Conservation (phyloP, 2,113 vertebrate species). For the Oreochromis aureus region DNA sequence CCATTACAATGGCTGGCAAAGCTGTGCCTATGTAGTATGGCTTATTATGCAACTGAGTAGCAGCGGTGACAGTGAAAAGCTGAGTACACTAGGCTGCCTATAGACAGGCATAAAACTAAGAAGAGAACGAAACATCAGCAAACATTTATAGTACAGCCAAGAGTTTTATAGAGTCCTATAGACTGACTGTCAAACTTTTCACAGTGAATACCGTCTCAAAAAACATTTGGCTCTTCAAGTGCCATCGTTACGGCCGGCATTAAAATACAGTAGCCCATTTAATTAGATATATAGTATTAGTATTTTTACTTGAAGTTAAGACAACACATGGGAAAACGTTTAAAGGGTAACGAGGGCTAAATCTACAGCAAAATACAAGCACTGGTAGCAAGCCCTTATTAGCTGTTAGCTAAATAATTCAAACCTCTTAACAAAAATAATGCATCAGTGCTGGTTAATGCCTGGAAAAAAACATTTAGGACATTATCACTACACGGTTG, state of each 20-base stretch:
- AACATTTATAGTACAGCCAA: neutral
- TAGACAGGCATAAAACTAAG: neutral
- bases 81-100: neutral
- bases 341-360: neutral
- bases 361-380: neutral
- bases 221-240: neutral
- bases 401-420: neutral
- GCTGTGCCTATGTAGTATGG: neutral
- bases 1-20: slow-evolving; percentile 39
- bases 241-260: neutral
- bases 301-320: neutral
- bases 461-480: neutral
- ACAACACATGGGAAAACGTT: neutral
- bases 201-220: neutral
- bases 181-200: neutral
- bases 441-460: neutral
- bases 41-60: slow-evolving; percentile 38
- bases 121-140: neutral
- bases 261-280: neutral
- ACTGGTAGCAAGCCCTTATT: neutral
- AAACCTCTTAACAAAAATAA: neutral
- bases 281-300: neutral
- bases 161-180: neutral
- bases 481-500: neutral
- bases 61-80: neutral